These are phyloP conservation scores for Pecten maximus DNA, from an alignment of 2,888 invertebrate species.

Conservation along the genomic window DNA sequence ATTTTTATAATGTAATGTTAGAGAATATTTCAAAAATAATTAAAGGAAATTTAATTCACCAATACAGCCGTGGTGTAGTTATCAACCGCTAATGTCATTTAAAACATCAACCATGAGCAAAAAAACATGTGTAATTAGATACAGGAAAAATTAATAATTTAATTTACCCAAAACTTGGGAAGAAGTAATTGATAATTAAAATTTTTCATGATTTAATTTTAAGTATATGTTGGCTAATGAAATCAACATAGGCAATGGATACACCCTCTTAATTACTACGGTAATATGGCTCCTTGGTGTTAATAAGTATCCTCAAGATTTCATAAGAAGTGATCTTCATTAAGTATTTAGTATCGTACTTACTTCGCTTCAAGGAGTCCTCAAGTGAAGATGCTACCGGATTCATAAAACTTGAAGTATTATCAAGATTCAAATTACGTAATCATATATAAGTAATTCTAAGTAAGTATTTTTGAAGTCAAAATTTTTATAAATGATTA, in stretches of 20 bases:
- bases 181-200: background rate
- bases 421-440: background rate
- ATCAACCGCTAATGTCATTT: background rate
- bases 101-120: conserved; percentile 66
- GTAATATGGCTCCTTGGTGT: background rate
- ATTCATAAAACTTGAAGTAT: background rate
- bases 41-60: no score
- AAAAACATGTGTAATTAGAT: background rate
- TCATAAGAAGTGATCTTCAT: background rate
- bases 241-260: background rate
- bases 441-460: background rate
- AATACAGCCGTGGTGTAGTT: no score
- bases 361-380: background rate
- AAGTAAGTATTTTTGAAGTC: background rate
- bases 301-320: background rate
- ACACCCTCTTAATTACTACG: background rate
- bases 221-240: background rate
- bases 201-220: background rate
- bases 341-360: background rate
- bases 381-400: background rate
- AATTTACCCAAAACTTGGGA: background rate
- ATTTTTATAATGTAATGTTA: no score
- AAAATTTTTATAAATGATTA: background rate
- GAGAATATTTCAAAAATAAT: no score
- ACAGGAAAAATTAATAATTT: background rate